A percentile compares a stretch with the other conserved stretches of the same genome.
Conservation (phyloP, 2,888 invertebrate species). For the Coecobrya sp. region DNA sequence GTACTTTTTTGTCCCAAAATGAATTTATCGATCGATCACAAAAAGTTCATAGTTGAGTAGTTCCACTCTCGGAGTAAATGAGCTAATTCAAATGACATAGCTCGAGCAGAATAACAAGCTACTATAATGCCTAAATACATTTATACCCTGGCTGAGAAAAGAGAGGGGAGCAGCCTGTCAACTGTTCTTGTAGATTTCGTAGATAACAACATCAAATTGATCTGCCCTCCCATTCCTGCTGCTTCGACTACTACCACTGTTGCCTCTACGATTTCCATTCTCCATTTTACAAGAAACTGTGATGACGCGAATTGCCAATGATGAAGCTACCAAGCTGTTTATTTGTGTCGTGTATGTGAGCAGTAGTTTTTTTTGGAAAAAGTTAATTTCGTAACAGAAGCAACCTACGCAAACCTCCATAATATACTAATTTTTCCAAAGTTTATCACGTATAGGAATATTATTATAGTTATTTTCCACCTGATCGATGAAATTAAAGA, state of each 20-base stretch:
- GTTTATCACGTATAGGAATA: not conserved
- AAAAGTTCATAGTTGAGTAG: conserved; percentile 39
- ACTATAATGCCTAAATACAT: not conserved
- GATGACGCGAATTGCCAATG: conserved; percentile 36
- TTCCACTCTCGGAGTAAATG: conserved; percentile 34
- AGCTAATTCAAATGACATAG: conserved; percentile 57
- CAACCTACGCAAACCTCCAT: not conserved
- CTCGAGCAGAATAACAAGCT: not conserved
- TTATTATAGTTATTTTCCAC: not conserved
- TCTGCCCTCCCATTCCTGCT: conserved; percentile 14
- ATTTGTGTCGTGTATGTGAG: not conserved
- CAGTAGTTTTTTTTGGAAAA: not conserved
- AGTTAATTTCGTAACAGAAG: conserved; percentile 26
- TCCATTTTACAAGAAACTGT: conserved; percentile 4
- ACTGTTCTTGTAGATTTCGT: conserved; percentile 28
- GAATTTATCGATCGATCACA: conserved; percentile 45
- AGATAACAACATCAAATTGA: conserved; percentile 45
- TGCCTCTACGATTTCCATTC: not conserved
- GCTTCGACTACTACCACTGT: not conserved
- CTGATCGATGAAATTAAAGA: not conserved
- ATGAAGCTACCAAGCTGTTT: not conserved
- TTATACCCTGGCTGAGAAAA: not conserved
- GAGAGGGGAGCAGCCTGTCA: conserved; percentile 8
- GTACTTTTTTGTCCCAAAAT: conserved; percentile 15
- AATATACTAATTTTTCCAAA: not conserved